Percentiles rank a stretch among this genome's conserved stretches.
These are phyloP conservation scores for Oscheius sp. DNA, from an alignment of 2,888 invertebrate species.

Conservation along the genomic window DNA sequence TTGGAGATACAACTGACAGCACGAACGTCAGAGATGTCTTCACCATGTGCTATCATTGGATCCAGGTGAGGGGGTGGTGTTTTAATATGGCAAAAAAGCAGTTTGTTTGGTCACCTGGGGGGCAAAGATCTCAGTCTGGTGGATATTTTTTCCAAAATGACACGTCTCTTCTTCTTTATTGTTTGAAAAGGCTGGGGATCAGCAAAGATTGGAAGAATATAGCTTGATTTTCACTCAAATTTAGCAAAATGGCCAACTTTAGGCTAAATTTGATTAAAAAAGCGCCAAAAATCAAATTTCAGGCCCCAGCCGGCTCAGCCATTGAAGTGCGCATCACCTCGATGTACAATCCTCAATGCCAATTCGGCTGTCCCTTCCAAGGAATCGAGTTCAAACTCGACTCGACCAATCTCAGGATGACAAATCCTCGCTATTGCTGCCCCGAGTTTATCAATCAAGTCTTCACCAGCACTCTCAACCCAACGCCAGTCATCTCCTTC, in stretches of 20 bases:
- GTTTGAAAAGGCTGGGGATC: too few species aligned
- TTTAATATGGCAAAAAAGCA: background rate
- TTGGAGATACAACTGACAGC: constrained; percentile 35
- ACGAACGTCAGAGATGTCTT: constrained; percentile 27
- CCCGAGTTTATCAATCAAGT: constrained; percentile 37
- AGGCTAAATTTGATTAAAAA: too few species aligned
- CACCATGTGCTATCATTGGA: constrained; percentile 23
- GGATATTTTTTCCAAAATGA: too few species aligned
- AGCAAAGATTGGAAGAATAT: too few species aligned
- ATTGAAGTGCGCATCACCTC: constrained; percentile 35
- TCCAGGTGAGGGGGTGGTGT: constrained; percentile 10
- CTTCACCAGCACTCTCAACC: constrained; percentile 33
- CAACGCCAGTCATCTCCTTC: constrained; percentile 35
- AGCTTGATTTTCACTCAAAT: too few species aligned
- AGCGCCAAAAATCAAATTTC: too few species aligned
- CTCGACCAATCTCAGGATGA: background rate
- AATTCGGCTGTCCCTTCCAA: constrained; percentile 42
- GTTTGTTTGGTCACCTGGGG: too few species aligned
- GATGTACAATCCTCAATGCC: constrained; percentile 39
- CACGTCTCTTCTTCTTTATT: too few species aligned
- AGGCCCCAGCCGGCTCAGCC: constrained; percentile 40
- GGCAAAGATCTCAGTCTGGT: too few species aligned
- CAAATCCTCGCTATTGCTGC: constrained; percentile 31
- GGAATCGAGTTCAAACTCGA: constrained; percentile 34
- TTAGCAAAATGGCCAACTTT: too few species aligned